Conservation (phyloP, 2,113 vertebrate genomes). For the Morone chrysops region DNA sequence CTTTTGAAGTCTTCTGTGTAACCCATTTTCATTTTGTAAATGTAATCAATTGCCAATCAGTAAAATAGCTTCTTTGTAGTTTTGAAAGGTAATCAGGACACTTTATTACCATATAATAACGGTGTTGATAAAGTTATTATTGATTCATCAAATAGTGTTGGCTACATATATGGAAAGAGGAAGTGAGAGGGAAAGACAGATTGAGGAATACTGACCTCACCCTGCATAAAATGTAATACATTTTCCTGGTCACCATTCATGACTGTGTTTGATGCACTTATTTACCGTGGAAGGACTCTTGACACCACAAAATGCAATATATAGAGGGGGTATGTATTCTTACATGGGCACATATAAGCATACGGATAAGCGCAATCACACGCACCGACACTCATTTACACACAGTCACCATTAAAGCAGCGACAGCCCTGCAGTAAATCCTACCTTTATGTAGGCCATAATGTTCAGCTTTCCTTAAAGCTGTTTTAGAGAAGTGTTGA, state of each 20-base stretch:
- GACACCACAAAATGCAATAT: constrained; percentile 10
- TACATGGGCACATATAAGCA: neutral
- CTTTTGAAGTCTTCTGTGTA: constrained; percentile 26
- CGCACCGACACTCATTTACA: neutral
- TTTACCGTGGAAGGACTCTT: constrained; percentile 4
- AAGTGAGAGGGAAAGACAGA: neutral
- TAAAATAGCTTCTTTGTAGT: constrained; percentile 35
- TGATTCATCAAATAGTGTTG: constrained; percentile 34
- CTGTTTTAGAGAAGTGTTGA: neutral
- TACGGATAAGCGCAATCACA: neutral
- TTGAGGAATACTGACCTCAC: constrained; percentile 18
- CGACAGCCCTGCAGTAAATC: neutral
- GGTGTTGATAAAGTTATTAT: constrained; percentile 36
- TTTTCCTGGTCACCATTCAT: constrained; percentile 16
- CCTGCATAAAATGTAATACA: constrained; percentile 37
- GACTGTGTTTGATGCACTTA: constrained; percentile 37
- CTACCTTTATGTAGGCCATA: neutral
- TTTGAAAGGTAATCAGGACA: constrained; percentile 46
- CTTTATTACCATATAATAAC: constrained; percentile 22
- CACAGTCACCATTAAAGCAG: neutral
- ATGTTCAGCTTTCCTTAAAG: neutral
- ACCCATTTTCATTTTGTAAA: constrained; percentile 31
- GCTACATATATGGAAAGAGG: constrained; percentile 7
- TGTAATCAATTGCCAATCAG: constrained; percentile 24
- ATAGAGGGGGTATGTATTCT: neutral